Base-by-base conservation (phyloP, 2,888 invertebrate species). In the Formica aserva region DNA sequence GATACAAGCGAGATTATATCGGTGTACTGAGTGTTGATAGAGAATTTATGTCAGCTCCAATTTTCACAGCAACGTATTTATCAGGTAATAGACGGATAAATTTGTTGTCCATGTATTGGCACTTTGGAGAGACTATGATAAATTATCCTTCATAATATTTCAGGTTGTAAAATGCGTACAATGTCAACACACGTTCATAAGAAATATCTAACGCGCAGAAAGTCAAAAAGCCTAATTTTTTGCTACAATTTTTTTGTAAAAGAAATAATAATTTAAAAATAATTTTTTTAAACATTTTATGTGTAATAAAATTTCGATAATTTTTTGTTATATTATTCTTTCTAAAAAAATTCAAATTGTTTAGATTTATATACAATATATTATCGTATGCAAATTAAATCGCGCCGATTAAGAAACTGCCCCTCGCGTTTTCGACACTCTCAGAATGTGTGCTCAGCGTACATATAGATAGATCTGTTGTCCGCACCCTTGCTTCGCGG, bases 391-490 rank as follows among this genome's bases (percentile, higher is more conserved):
- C 32, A 71, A 72, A 80, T 80, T 72, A 45, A 60, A 80, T 80
- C 45, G 45, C 22, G 13, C 0, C 29, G 76, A 76, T 69, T 41
- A 67, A 57, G 69, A 69, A 29, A 18, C 13, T 26, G 71, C n/a
- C 18, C 78, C 71, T 45, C n/a, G 41, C 41, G n/a, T 62, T 48
- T 72, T 13, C 57, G 13, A 35, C 57, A 32, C 32, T 29, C 72
- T 60, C n/a, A 6, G 78, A 11, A 57, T 55, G 75, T 62, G 38
- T 38, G 26, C 29, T 45, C 66, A 38, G 41, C 45, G 83, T 84
- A 85, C 85, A 87, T 91, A 91, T 91, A 91, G 92, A 93, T 92
- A 94, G 93, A 94, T 94, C 93, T 93, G 94, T 93, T 92, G 93
- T 86, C 75, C 81, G 76, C 88, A 89, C 86, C 78, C 83, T 75